These are phyloP conservation scores for Polypedilum vanderplanki DNA, from an alignment of 1,140 invertebrate species.

Conservation along the genomic window DNA sequence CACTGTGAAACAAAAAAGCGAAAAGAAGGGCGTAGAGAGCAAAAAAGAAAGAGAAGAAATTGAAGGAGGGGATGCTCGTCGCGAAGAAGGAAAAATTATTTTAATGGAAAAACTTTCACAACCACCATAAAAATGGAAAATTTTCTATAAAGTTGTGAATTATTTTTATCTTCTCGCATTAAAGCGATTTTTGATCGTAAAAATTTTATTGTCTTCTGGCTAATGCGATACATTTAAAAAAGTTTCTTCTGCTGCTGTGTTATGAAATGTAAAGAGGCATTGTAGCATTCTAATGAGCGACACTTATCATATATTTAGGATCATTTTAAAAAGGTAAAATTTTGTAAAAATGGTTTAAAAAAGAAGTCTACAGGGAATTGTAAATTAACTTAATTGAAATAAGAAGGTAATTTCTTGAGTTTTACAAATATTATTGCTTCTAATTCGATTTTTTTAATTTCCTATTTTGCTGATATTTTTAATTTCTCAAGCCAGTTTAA, in stretches of 20 bases:
- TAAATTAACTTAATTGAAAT: too few species aligned
- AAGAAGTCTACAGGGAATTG: too few species aligned
- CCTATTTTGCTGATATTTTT: too few species aligned
- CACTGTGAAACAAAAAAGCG: background rate
- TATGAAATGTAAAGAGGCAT: background rate
- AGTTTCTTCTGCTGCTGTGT: background rate
- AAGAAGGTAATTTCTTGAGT: too few species aligned
- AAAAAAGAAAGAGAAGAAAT: background rate
- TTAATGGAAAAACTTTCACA: conserved; percentile 27
- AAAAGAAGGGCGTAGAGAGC: background rate
- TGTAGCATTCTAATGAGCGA: conserved; percentile 11
- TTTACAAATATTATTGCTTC: too few species aligned
- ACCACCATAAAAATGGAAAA: conserved; percentile 25
- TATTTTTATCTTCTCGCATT: conserved; percentile 26
- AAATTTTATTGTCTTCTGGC: conserved; percentile 27
- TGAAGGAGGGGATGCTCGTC: background rate
- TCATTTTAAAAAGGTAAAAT: too few species aligned
- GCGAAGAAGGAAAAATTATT: background rate
- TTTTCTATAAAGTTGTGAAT: conserved; percentile 22
- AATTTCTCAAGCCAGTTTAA: too few species aligned
- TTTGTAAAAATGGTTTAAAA: too few species aligned
- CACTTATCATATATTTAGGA: too few species aligned
- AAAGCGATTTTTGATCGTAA: conserved; percentile 24
- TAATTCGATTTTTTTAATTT: too few species aligned
- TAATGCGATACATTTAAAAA: conserved; percentile 6